phyloP scores from a whole-genome alignment of 2,113 vertebrate genomes.

The Lepisosteus oculatus region DNA sequence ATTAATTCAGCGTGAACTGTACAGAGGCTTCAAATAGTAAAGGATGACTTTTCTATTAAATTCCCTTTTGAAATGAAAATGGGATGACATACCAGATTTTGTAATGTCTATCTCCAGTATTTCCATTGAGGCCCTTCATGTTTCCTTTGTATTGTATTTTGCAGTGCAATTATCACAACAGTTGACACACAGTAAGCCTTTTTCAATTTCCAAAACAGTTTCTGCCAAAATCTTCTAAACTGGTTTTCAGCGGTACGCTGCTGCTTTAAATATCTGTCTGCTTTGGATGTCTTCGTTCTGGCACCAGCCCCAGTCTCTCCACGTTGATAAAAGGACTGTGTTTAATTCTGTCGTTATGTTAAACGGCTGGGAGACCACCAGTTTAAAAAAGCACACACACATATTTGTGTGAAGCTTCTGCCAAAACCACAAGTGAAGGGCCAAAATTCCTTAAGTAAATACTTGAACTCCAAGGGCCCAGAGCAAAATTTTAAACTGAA shows the following conservation, averaged over 20 bases:
- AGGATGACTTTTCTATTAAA: slow-evolving; percentile 1
- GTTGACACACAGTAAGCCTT: slow-evolving; percentile 24
- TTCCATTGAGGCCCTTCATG: slow-evolving; percentile 7
- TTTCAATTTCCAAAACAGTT: slow-evolving; percentile 24
- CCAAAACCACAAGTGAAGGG: slow-evolving; percentile 81
- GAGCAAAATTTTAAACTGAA: slow-evolving; percentile 51
- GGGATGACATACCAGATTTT: slow-evolving; percentile 15
- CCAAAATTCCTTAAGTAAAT: slow-evolving; percentile 76
- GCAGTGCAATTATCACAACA: slow-evolving; percentile 22
- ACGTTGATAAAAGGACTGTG: slow-evolving; percentile 63
- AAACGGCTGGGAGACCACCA: slow-evolving; percentile 77
- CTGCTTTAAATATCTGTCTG: slow-evolving; percentile 39
- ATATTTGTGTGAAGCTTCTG: slow-evolving; percentile 73
- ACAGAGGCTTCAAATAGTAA: neutral
- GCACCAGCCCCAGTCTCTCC: slow-evolving; percentile 54
- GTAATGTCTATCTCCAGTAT: slow-evolving; percentile 5
- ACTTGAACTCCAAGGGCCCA: slow-evolving; percentile 62
- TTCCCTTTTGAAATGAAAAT: slow-evolving; percentile 13
- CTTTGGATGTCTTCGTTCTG: slow-evolving; percentile 42
- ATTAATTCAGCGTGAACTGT: slow-evolving; percentile 6
- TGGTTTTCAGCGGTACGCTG: slow-evolving; percentile 23
- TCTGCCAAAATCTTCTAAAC: slow-evolving; percentile 28
- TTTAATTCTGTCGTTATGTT: slow-evolving; percentile 78
- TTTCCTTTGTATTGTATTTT: slow-evolving; percentile 4
- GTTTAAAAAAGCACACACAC: slow-evolving; percentile 51